Evolutionary conservation across 2,797 vertebrate genomes (phyloP).

Genomic region (Pangasius mekongensis): DNA sequence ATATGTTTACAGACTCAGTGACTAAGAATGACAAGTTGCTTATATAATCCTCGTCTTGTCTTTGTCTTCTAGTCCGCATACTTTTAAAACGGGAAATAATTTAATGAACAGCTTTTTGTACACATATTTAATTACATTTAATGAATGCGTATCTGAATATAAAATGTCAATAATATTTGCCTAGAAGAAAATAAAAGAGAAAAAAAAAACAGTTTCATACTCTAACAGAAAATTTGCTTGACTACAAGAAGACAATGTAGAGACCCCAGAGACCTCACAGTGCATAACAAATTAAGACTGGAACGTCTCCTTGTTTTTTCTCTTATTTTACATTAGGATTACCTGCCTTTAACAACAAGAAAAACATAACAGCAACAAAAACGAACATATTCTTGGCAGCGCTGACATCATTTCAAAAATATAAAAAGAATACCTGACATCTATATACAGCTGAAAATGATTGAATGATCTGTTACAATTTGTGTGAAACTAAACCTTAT

Average conservation of each 20-base stretch:
- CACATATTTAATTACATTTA: conserved; percentile 75
- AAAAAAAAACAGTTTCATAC: conserved; percentile 54
- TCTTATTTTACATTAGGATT: conserved; percentile 53
- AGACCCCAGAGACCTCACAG: conserved; percentile 52
- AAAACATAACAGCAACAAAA: conserved; percentile 14
- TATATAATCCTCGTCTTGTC: conserved; percentile 24
- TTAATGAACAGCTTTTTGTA: conserved; percentile 73
- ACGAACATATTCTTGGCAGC: conserved; percentile 51
- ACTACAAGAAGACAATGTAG: conserved; percentile 59
- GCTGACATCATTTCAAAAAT: conserved; percentile 63
- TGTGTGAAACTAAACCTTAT: conserved; percentile 67
- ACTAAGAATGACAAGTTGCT: background rate
- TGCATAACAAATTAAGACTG: conserved; percentile 50
- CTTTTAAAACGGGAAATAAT: conserved; percentile 66
- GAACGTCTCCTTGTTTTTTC: conserved; percentile 17
- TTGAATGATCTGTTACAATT: conserved; percentile 68
- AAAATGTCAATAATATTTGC: conserved; percentile 74
- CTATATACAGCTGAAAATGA: conserved; percentile 76
- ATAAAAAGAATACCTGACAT: conserved; percentile 70
- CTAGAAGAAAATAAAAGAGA: conserved; percentile 56
- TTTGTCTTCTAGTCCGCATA: conserved; percentile 54
- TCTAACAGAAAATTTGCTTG: conserved; percentile 56
- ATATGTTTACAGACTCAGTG: conserved; percentile 20
- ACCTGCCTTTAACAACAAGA: conserved; percentile 56
- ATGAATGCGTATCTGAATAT: conserved; percentile 70